phyloP scores from a whole-genome alignment of 2,888 invertebrate genomes.

The Eledona agricola region DNA sequence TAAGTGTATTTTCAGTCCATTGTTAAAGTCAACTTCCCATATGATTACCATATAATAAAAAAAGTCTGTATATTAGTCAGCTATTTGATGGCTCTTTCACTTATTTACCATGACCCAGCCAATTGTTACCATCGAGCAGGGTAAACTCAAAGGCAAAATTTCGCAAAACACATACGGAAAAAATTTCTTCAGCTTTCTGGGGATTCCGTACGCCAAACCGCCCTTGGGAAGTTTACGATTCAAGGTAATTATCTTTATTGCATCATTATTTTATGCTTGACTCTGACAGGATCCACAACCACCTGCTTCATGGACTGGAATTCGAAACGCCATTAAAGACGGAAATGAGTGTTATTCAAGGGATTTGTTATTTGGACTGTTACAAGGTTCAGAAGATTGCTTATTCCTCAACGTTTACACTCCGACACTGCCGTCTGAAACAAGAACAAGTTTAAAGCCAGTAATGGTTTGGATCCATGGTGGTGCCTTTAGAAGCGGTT shows the following conservation, averaged over 20 bases:
- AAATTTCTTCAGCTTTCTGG: slow-evolving; percentile 53
- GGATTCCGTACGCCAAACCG: slow-evolving; percentile 57
- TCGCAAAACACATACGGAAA: slow-evolving; percentile 47
- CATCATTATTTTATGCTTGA: too few species aligned
- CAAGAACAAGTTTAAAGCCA: slow-evolving; percentile 39
- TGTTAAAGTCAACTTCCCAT: too few species aligned
- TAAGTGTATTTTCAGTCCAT: too few species aligned
- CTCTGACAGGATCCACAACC: slow-evolving; percentile 43
- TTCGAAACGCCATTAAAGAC: slow-evolving; percentile 6
- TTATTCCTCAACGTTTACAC: slow-evolving; percentile 52
- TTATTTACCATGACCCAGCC: not conserved
- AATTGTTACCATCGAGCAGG: too few species aligned
- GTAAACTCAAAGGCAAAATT: slow-evolving; percentile 49
- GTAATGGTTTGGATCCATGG: slow-evolving; percentile 64
- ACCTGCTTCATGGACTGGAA: slow-evolving; percentile 42
- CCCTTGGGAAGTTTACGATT: slow-evolving; percentile 54
- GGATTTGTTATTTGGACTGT: slow-evolving; percentile 19
- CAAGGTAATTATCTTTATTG: too few species aligned
- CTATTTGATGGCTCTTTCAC: not conserved
- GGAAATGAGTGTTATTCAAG: slow-evolving; percentile 43
- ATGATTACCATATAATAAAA: too few species aligned
- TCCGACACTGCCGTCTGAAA: slow-evolving; percentile 23
- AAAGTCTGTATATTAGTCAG: too few species aligned
- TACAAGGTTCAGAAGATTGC: slow-evolving; percentile 50
- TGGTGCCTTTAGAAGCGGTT: slow-evolving; percentile 62